Evolutionary conservation across 1,140 invertebrate species (phyloP), one percentile per base, ranked within the genome.

Genomic region (Calycopis cecrops): DNA sequence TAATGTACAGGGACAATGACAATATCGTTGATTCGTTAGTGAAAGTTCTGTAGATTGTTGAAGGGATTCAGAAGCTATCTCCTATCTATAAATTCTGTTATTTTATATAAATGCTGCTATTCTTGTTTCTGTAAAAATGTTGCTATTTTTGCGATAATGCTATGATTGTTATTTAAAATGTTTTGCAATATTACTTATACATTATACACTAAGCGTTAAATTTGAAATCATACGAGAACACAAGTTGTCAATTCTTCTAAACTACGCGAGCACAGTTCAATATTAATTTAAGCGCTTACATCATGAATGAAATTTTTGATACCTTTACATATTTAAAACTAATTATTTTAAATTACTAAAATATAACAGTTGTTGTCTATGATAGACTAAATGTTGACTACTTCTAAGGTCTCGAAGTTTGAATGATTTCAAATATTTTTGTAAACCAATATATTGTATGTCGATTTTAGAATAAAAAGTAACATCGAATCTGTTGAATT

Each of bases 341-440:
- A 42, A 42, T 53, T 28, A 42, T 53, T 53, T 53, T 53, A 42
- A 44, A 53, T 34, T 50, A 28, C 33, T 50, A 37, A 40, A 42
- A 53, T 53, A 53, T 53, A 42, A 40, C 51, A 53, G 71, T 76
- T 80, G 70, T 73, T 75, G 66, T 71, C 63, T 71, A 68, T 58
- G 59, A 69, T 79, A 73, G 78, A 74, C 76, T 74, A 73, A 76
- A 74, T 81, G 81, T 85, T 85, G 71, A 81, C 81, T 85, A 85
- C 81, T 85, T 85, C 61, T 85, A 85, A 85, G 81, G 62, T 42
- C 63, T 62, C 62, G 55, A 57, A 59, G 48, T 48, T 48, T 18
- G 47, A 48, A 48, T 48, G 47, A 21, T 48, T 48, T 48, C 17
- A 48, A 48, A 48, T 48, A 48, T 48, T 48, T 48, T 48, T 48